Conservation (phyloP, 1,140 invertebrate species). For the Magallana ariakensis region DNA sequence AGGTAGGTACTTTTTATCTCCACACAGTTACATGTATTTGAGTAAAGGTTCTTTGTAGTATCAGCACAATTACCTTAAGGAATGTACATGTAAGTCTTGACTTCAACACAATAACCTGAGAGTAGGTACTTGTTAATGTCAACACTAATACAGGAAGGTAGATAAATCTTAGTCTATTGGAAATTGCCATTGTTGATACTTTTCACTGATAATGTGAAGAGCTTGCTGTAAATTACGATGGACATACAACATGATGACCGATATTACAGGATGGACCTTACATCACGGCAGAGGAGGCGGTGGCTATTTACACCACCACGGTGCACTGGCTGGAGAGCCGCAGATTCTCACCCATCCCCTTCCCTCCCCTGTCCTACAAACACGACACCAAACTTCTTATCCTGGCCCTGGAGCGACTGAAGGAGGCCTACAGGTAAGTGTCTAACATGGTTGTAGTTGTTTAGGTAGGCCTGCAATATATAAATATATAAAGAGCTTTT, state of each 20-base stretch:
- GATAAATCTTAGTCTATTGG: neutral
- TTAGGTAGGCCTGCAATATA: too few species aligned
- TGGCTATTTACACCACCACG: constrained; percentile 99
- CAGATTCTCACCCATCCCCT: constrained; percentile 98
- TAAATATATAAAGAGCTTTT: neutral
- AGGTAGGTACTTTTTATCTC: constrained; percentile 71
- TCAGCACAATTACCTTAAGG: constrained; percentile 98
- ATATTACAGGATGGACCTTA: constrained; percentile 94
- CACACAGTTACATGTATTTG: too few species aligned
- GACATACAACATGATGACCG: neutral
- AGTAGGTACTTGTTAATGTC: constrained; percentile 81
- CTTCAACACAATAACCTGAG: too few species aligned
- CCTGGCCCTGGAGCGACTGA: constrained; percentile 96
- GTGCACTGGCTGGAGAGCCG: constrained; percentile 99
- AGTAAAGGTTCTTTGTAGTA: constrained; percentile 83
- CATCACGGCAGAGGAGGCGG: constrained; percentile 99
- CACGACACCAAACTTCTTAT: constrained; percentile 99
- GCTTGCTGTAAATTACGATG: too few species aligned
- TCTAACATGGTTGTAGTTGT: too few species aligned
- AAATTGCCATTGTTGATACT: neutral
- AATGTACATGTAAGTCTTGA: constrained; percentile 41
- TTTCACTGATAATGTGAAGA: too few species aligned
- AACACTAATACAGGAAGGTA: constrained; percentile 97
- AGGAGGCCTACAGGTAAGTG: constrained; percentile 93
- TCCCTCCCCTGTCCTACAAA: constrained; percentile 99